phyloP scores from a whole-genome alignment of 2,113 vertebrate species.

The Hystrix cristata region DNA sequence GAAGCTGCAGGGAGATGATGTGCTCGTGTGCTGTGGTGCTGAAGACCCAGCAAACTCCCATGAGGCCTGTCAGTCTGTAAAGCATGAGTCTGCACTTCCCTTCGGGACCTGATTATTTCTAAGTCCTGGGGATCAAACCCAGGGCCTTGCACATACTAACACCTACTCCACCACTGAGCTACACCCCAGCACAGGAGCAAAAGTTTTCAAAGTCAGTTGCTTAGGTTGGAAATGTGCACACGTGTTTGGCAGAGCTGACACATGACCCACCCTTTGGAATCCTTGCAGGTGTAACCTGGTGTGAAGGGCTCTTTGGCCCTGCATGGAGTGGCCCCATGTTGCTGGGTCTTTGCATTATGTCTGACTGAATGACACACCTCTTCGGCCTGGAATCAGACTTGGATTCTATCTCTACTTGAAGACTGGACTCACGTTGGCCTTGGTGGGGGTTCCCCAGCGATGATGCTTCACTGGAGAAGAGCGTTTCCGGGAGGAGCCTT shows the following conservation, averaged over 20 bases:
- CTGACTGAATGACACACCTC: not conserved
- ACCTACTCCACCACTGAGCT: not conserved
- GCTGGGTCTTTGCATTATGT: not conserved
- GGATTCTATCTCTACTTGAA: not conserved
- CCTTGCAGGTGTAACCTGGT: accelerated
- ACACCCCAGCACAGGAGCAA: not conserved
- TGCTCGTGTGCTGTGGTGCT: not conserved
- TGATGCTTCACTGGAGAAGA: not conserved
- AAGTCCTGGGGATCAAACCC: not conserved
- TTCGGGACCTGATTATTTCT: not conserved
- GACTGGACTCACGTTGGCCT: not conserved
- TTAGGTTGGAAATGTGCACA: not conserved
- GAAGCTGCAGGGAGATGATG: not conserved
- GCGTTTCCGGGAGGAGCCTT: not conserved
- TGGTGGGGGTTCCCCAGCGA: not conserved
- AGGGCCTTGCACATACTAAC: not conserved
- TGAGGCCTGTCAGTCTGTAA: not conserved
- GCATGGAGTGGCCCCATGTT: accelerated
- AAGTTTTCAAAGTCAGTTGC: not conserved
- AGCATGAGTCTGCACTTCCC: not conserved
- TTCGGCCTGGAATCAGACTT: not conserved
- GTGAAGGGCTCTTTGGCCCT: not conserved
- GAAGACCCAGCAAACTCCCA: not conserved
- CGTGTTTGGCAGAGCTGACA: not conserved
- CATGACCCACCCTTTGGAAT: not conserved